Percentiles rank a stretch among this genome's conserved stretches.
These are phyloP conservation scores for Fundulus diaphanus DNA, from an alignment of 2,797 vertebrate species.

Conservation along the genomic window DNA sequence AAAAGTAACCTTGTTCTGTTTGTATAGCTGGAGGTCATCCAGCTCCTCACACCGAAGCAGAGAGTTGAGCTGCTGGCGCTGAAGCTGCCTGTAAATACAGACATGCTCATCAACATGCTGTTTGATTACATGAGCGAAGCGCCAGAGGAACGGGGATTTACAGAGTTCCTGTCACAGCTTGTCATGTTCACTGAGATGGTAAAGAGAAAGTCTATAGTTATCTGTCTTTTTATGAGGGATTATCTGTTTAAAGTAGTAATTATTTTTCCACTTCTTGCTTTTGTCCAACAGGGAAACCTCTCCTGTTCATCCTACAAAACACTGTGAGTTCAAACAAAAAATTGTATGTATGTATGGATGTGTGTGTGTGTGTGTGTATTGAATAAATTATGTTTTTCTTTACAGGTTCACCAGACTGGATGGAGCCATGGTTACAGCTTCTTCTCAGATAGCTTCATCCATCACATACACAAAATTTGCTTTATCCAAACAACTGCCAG, in stretches of 20 bases:
- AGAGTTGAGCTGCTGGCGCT: slow-evolving; percentile 63
- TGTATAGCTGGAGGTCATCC: slow-evolving; percentile 65
- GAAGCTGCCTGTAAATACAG: slow-evolving; percentile 35
- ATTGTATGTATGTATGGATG: no score
- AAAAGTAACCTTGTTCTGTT: neutral
- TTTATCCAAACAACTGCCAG: slow-evolving; percentile 53
- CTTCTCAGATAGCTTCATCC: slow-evolving; percentile 16
- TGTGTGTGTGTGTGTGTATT: no score
- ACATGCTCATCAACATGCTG: slow-evolving; percentile 54
- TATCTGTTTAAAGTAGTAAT: slow-evolving; percentile 2
- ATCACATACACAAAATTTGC: slow-evolving; percentile 47
- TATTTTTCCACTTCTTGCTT: slow-evolving; percentile 13
- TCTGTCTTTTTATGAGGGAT: neutral
- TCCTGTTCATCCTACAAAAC: slow-evolving; percentile 68
- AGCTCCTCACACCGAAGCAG: slow-evolving; percentile 64
- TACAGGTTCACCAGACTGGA: slow-evolving; percentile 73
- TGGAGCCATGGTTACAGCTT: slow-evolving; percentile 29
- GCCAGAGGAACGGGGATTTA: slow-evolving; percentile 21
- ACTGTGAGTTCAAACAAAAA: slow-evolving; percentile 71
- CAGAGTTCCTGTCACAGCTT: slow-evolving; percentile 55
- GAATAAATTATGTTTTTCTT: neutral
- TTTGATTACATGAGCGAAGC: slow-evolving; percentile 60
- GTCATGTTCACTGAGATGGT: slow-evolving; percentile 35
- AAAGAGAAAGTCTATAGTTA: slow-evolving; percentile 1
- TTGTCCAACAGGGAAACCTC: slow-evolving; percentile 56